Base-by-base conservation (phyloP, 2,888 invertebrate genomes). In the Parnassius apollo region DNA sequence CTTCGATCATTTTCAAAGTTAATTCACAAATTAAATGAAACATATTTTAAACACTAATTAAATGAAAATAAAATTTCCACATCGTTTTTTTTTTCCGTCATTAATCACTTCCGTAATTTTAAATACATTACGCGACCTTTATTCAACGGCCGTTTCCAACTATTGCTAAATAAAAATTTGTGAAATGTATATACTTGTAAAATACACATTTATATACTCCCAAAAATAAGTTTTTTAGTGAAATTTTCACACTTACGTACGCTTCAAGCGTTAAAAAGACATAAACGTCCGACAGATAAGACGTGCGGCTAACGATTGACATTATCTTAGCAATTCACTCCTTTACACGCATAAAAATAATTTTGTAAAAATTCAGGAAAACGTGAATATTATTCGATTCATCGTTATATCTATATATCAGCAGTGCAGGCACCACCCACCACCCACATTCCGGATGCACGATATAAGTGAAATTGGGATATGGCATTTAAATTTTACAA, bases 271-370 rank as follows among this genome's bases (percentile, higher is more conserved):
- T 59, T 46, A 51, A 63, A 63, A 63, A 63, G 63, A 63, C 59
- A 46, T 63, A 44, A 63, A 63, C 63, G 63, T 25, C 63, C 63
- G 59, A 35, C 46, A 10, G 63, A 63, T 45, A 2, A 9, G 0
- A n/a, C 44, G 22, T 2, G 0, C 13, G 9, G 11, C 4, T n/a
- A 9, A 59, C 12, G 10, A 13, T 35, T 59, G 7, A 59, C 58
- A 45, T 18, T 9, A 22, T 12, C 13, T 13, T 13, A 12, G 2
- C 0, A 22, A 42, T 22, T 8, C 12, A 13, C 11, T n/a, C 13
- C 8, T 12, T 48, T 13, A 1, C 13, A 9, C 9, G 48, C 0
- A 25, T 25, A 4, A 25, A 2, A 25, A 25, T 0, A 25, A 25
- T 25, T 25, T 25, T 25, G 3, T 25, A 25, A 25, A 25, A 25